Evolutionary conservation across 2,888 invertebrate species (phyloP), one percentile per base, ranked within the genome.

Genomic region (Tethea ocularis): DNA sequence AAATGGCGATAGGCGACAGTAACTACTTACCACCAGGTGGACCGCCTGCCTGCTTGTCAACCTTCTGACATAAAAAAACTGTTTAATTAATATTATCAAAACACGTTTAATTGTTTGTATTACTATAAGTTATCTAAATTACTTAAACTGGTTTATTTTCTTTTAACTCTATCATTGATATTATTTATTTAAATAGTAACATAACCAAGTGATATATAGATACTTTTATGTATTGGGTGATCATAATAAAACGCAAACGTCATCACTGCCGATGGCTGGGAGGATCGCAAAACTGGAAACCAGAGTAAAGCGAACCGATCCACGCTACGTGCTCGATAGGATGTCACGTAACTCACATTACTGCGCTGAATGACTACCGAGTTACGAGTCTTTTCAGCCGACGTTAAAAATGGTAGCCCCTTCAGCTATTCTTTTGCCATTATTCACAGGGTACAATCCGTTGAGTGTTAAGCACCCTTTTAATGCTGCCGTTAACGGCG

Each of bases 391-490:
- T 84, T 84, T 86, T 82, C 82, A 84, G 77, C 61, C 74, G 65
- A 74, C 80, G 82, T 82, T 84, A 84, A 85, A 84, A 84, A 82
- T 80, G 78, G 77, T 72, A 75, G 75, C 73, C 74, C 72, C 82
- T 78, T 75, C 69, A 82, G 83, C 87, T 82, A 87, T 85, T 83
- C 83, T 86, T 83, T 80, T 62, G 78, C 83, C 82, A 86, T 87
- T 87, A 87, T 86, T 87, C 84, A 86, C 85, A 82, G 81, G 68
- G 69, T 74, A 68, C 83, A 84, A 84, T 84, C 83, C 83, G 80
- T 71, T 74, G 81, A 76, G 83, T 83, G 84, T 78, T 82, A 80
- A 86, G 84, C 74, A 80, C 84, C 83, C 76, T 82, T 82, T 86
- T 85, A 85, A 85, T 84, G 82, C 72, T 69, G 69, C 77, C 75